phyloP scores from a whole-genome alignment of 2,797 vertebrate species.

The Sebastes nivosus region DNA sequence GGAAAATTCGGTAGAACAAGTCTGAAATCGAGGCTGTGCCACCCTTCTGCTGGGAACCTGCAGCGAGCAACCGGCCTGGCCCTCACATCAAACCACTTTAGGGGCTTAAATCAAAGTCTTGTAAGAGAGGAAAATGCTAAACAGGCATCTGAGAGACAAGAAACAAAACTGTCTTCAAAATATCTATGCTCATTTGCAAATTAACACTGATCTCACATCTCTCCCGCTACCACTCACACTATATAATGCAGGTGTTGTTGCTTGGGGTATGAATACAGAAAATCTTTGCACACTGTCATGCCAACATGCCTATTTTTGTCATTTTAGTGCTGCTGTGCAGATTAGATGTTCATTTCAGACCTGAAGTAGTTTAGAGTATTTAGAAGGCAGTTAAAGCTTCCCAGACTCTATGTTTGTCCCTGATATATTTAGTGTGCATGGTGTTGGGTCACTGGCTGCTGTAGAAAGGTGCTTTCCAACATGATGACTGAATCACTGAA shows the following conservation, averaged over 20 bases:
- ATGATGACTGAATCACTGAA: conserved; percentile 46
- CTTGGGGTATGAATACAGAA: conserved; percentile 40
- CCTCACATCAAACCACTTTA: conserved; percentile 32
- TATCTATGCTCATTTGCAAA: conserved; percentile 41
- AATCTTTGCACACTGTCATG: conserved; percentile 27
- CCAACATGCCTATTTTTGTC: conserved; percentile 35
- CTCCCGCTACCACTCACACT: conserved; percentile 22
- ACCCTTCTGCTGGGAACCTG: conserved; percentile 26
- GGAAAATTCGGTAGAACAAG: conserved; percentile 43
- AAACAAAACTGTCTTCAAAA: conserved; percentile 40
- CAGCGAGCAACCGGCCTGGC: conserved; percentile 25
- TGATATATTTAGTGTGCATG: conserved; percentile 75
- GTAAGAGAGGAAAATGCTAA: conserved; percentile 40
- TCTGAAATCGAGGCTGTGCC: conserved; percentile 21
- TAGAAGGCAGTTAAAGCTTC: conserved; percentile 55
- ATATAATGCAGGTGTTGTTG: conserved; percentile 45
- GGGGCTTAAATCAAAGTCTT: conserved; percentile 35
- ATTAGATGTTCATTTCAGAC: conserved; percentile 51
- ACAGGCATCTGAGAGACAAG: conserved; percentile 29
- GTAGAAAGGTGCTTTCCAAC: conserved; percentile 69
- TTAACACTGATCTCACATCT: conserved; percentile 47
- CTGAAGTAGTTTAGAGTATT: conserved; percentile 55
- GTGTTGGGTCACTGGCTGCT: conserved; percentile 67
- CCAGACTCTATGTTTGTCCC: conserved; percentile 69
- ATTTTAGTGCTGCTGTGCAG: conserved; percentile 36